Conservation (phyloP, 2,797 vertebrate genomes). For the Enteromius radiatus region DNA sequence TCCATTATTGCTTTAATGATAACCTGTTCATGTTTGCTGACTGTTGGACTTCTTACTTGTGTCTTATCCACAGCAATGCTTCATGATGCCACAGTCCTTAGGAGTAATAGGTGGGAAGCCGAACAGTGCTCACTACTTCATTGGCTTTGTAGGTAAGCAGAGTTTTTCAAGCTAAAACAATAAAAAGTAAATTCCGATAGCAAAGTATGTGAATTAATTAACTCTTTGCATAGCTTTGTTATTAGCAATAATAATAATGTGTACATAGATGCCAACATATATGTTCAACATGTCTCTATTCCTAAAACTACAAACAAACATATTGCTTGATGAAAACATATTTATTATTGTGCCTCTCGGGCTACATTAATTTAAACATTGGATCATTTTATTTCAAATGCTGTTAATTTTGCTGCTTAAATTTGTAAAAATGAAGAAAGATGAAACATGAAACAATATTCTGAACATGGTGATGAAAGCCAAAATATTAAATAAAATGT, state of each 20-base stretch:
- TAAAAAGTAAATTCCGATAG: slow-evolving; percentile 5
- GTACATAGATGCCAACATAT: not conserved
- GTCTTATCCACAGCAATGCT: slow-evolving; percentile 86
- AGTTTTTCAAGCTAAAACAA: slow-evolving; percentile 14
- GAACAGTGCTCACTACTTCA: slow-evolving; percentile 99
- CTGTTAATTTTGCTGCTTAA: not conserved
- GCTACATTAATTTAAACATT: not conserved
- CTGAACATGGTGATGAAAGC: too few species aligned
- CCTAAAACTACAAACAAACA: not conserved
- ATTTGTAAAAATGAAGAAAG: not conserved
- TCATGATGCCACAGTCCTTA: slow-evolving; percentile 97
- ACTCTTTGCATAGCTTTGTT: not conserved
- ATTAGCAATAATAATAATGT: not conserved
- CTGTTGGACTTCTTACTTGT: not conserved
- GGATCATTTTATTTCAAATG: not conserved
- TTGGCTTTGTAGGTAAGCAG: slow-evolving; percentile 90
- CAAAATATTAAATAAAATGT: too few species aligned
- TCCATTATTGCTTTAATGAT: slow-evolving; percentile 56
- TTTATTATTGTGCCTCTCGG: not conserved
- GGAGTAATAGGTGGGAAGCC: slow-evolving; percentile 98
- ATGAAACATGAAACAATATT: too few species aligned
- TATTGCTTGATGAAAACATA: not conserved
- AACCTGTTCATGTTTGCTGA: not conserved
- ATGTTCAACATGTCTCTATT: not conserved
- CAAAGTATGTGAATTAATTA: not conserved